These are phyloP conservation scores for Celastrina argiolus DNA, from an alignment of 2,888 invertebrate genomes.

Conservation along the genomic window DNA sequence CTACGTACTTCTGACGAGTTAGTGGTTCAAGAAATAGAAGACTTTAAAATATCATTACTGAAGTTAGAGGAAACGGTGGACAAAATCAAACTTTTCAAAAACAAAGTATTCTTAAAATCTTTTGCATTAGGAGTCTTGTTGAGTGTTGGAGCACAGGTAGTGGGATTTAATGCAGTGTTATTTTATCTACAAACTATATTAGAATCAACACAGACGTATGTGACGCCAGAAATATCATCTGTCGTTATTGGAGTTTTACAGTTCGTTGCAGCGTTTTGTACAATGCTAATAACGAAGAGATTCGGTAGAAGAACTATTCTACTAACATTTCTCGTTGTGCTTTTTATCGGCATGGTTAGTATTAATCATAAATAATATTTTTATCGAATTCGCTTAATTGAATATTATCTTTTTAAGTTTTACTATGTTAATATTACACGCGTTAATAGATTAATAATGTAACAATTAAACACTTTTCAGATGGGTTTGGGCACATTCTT, in stretches of 20 bases:
- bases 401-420: too few relatives aligned
- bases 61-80: conserved; percentile 30
- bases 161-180: conserved; percentile 50
- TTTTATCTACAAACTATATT: conserved; percentile 56
- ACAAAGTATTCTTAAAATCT: conserved; percentile 40
- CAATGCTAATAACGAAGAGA: conserved; percentile 42
- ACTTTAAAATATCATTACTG: conserved; percentile 39
- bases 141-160: conserved; percentile 39
- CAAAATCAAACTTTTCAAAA: conserved; percentile 35
- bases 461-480: conserved; percentile 25
- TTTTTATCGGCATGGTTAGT: conserved; percentile 45
- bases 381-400: too few relatives aligned
- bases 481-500: conserved; percentile 34
- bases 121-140: conserved; percentile 38
- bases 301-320: conserved; percentile 48
- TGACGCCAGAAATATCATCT: conserved; percentile 49
- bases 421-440: too few relatives aligned
- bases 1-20: conserved; percentile 47
- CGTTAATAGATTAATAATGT: not conserved
- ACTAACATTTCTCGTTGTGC: conserved; percentile 36
- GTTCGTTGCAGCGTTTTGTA: conserved; percentile 46
- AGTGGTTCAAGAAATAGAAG: conserved; percentile 50
- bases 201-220: conserved; percentile 49
- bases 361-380: not conserved
- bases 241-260: conserved; percentile 52